Base-by-base conservation (phyloP, 2,113 vertebrate genomes). In the Eulacestoma nigropectus region DNA sequence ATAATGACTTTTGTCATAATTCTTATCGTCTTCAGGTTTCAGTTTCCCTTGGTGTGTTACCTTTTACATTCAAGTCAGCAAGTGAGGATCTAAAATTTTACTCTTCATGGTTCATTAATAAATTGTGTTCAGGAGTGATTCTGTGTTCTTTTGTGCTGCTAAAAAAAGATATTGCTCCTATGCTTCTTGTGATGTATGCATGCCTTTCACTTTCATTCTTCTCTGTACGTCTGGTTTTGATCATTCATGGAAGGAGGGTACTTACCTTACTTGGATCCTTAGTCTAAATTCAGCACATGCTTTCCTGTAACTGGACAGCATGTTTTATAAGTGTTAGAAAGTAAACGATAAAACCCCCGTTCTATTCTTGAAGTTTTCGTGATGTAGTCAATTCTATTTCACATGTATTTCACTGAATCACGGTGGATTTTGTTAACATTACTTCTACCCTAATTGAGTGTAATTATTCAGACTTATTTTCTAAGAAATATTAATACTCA, bases 281-380 rank as follows among this genome's bases (percentile, higher is more conserved):
- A 63, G 72, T 55, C 29, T 80, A 20, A 68, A n/a, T 49, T 57
- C 10, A 44, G 20, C 10, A 53, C 6, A 18, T 52, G 23, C 17
- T 80, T 89, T 86, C 30, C 57, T 59, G n/a, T 80, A 37, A 46
- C 6, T 4, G 4, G 15, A 32, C 11, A 82, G 15, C 19, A 5
- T 78, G 13, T 65, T 73, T 63, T 52, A 5, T 26, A 69, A 57
- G 11, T 41, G 27, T 62, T 33, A 83, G 57, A 67, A 93, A n/a
- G n/a, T n/a, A n/a, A n/a, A n/a, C n/a, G 13, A 22, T 44, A 26
- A 87, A 68, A 14, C 2, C 0, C 0, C 0, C 6, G 15, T 23
- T 68, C 17, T 37, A 7, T 50, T 74, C 11, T 52, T 56, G 4
- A 50, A 13, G 5, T 62, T 79, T 67, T 80, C 32, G 57, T 80